A percentile compares a stretch with the other conserved stretches of the same genome.
Conservation (phyloP, 1,140 invertebrate genomes). For the Scylla paramamosain region DNA sequence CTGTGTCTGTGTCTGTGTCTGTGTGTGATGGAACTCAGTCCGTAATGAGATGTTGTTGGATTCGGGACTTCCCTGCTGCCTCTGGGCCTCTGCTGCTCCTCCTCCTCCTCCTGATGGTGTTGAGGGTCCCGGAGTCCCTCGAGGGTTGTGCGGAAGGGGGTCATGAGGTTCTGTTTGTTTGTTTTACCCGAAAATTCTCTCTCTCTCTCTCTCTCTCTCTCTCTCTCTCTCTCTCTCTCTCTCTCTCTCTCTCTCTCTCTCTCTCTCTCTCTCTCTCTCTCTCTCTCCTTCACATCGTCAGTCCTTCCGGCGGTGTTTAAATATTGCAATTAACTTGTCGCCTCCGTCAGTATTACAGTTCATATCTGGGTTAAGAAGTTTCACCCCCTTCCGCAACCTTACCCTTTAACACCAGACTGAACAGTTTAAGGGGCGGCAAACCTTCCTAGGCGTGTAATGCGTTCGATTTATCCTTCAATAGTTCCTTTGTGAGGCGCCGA, state of each 20-base stretch:
- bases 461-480: neutral
- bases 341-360: neutral
- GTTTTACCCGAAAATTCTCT: neutral
- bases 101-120: too few relatives aligned
- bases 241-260: slow-evolving; percentile 20
- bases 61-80: neutral
- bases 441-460: neutral
- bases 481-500: neutral
- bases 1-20: neutral
- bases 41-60: neutral
- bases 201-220: slow-evolving; percentile 30
- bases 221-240: neutral
- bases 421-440: neutral
- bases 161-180: neutral
- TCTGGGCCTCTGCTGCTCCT: too few relatives aligned
- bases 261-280: slow-evolving; percentile 5
- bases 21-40: neutral
- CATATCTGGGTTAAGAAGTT: neutral
- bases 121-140: too few relatives aligned
- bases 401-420: neutral
- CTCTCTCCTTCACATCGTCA: neutral
- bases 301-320: too few relatives aligned
- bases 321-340: too few relatives aligned
- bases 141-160: neutral
- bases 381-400: too few relatives aligned